Base-by-base conservation (phyloP, 1,140 invertebrate species). In the Drosophila azteca region DNA sequence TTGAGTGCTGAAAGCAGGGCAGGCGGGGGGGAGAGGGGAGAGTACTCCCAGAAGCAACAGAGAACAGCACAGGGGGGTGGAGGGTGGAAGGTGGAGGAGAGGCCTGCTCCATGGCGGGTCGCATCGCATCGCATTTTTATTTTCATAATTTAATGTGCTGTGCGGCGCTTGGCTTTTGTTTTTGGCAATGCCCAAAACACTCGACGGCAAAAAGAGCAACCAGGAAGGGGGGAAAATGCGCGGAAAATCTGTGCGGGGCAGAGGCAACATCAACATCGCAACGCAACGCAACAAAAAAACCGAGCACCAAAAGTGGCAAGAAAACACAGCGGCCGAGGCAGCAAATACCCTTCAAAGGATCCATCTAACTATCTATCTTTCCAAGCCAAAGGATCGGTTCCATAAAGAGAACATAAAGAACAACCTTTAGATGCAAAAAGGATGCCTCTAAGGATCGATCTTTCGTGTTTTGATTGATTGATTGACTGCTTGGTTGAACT, bases 111-210 rank as follows among this genome's bases (percentile, higher is more conserved):
- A 9, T 2, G 3, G 72, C 44, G 45, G 29, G 35, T 13, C 46
- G 59, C 67, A 54, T 79, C 46, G 59, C 67, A 54, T 79, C 61
- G 53, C 54, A 66, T 87, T 76, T 81, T 87, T 85, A 70, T 81
- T 81, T 85, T 85, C 78, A 85, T 85, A 85, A 85, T 87, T 85
- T 85, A 87, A 85, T 87, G 81, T 85, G 77, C 60, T 69, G 62
- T 48, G 44, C n/a, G 49, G 13, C 51, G 5, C 48, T 68, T 62
- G 78, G 74, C 81, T 87, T 85, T 85, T 85, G 82, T 85, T 87
- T 81, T 73, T 70, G 77, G 73, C 63, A 74, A 57, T 84, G 81
- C 81, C 73, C 81, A 77, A 84, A 85, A 85, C 81, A 85, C 81
- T 85, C 82, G 64, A 71, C 80, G 49, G 43, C 6, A 67, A 69